Percentiles rank a stretch among this genome's conserved stretches.
These are phyloP conservation scores for Agriotes lineatus DNA, from an alignment of 2,888 invertebrate genomes.

Conservation along the genomic window DNA sequence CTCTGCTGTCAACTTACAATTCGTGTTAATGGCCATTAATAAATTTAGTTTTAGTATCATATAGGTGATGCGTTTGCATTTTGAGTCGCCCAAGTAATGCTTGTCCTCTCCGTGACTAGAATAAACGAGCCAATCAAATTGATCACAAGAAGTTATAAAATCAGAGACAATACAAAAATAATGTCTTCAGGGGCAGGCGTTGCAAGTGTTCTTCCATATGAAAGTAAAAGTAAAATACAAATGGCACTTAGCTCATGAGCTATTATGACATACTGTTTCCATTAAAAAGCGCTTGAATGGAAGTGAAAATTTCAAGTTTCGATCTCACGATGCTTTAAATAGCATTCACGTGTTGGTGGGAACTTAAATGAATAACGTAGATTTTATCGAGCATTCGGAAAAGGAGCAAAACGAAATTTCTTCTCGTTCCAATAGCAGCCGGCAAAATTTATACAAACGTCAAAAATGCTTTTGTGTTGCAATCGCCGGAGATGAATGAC, in stretches of 20 bases:
- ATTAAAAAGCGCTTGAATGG: not conserved
- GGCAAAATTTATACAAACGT: not conserved
- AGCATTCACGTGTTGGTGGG: not conserved
- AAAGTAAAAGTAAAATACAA: conserved; percentile 6
- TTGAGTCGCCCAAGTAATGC: no score
- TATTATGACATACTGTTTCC: not conserved
- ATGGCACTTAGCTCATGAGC: not conserved
- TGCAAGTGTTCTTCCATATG: not conserved
- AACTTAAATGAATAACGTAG: not conserved
- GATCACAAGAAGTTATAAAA: no score
- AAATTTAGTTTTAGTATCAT: no score
- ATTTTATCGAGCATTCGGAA: not conserved
- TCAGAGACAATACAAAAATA: no score
- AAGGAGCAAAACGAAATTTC: not conserved
- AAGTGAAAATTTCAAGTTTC: not conserved
- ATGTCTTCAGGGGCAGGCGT: no score
- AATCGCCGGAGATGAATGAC: not conserved
- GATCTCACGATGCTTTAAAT: not conserved
- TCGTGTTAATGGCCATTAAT: no score
- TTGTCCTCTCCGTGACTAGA: no score
- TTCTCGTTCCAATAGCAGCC: not conserved
- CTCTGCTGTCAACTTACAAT: no score
- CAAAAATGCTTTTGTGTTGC: not conserved
- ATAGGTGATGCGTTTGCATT: no score
- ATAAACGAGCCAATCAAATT: no score